Conservation (phyloP, 2,888 invertebrate species). For the Aporophyla nigra region DNA sequence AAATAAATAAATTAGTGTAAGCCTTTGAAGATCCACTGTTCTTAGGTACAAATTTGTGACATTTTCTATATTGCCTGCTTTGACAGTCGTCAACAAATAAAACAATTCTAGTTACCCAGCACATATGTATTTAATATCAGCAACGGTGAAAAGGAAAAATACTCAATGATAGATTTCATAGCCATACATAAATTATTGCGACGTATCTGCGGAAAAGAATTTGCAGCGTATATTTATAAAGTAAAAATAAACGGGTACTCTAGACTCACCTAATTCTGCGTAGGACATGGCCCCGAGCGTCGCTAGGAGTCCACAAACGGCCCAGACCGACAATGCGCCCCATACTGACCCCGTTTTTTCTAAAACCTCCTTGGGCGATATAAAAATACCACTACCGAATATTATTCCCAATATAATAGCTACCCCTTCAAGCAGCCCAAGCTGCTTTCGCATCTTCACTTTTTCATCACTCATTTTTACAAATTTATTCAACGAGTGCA, state of each 20-base stretch:
- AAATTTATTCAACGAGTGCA: slow-evolving; percentile 8
- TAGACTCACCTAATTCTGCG: slow-evolving; percentile 95
- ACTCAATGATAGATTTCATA: background rate
- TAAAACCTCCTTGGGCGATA: slow-evolving; percentile 98
- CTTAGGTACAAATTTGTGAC: background rate
- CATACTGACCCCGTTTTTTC: slow-evolving; percentile 97
- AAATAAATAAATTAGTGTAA: too few relatives aligned
- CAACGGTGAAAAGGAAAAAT: background rate
- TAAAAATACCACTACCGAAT: slow-evolving; percentile 98
- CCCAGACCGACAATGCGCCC: slow-evolving; percentile 96
- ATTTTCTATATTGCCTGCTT: background rate
- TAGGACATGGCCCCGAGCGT: slow-evolving; percentile 99
- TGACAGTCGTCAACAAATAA: slow-evolving; percentile 9
- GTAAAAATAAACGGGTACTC: slow-evolving; percentile 18
- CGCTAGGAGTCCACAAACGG: slow-evolving; percentile 96
- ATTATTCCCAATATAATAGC: slow-evolving; percentile 98
- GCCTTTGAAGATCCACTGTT: background rate
- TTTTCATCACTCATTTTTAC: slow-evolving; percentile 87
- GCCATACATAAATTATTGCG: slow-evolving; percentile 6
- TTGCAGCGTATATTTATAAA: background rate
- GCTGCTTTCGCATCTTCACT: slow-evolving; percentile 96
- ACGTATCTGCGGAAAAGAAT: background rate
- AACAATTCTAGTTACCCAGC: background rate
- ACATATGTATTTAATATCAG: background rate
- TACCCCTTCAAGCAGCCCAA: slow-evolving; percentile 97